These are phyloP conservation scores for Ceratina australensis DNA, from an alignment of 1,140 invertebrate species.

Conservation along the genomic window DNA sequence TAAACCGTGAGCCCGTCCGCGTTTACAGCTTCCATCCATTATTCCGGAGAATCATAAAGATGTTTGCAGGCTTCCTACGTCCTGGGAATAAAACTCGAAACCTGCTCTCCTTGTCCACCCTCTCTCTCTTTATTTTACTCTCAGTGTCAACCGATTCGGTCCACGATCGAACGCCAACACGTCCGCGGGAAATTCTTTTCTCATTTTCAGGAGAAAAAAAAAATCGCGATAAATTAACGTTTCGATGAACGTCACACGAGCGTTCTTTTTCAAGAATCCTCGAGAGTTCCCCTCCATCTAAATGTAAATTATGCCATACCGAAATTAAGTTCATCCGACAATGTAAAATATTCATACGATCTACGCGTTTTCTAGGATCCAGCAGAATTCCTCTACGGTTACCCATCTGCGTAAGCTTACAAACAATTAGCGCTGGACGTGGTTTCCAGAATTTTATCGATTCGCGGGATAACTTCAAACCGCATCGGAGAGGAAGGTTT, in stretches of 20 bases:
- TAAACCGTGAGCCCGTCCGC: constrained; percentile 20
- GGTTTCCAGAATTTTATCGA: too few relatives aligned
- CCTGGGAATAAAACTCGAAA: constrained; percentile 10
- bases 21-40: constrained; percentile 33
- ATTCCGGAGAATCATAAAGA: constrained; percentile 32
- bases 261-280: not conserved
- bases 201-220: not conserved
- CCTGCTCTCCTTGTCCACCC: not conserved
- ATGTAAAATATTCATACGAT: not conserved
- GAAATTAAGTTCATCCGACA: not conserved
- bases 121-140: too few relatives aligned
- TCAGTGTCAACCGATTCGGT: not conserved
- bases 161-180: not conserved
- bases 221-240: not conserved
- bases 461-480: too few relatives aligned
- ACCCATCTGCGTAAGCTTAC: too few relatives aligned
- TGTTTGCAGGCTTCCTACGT: constrained; percentile 24
- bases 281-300: not conserved
- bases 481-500: too few relatives aligned
- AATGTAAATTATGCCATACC: not conserved
- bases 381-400: too few relatives aligned
- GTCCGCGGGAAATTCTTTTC: not conserved
- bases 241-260: not conserved
- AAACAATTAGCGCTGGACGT: too few relatives aligned
- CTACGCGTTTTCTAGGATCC: too few relatives aligned